phyloP scores from a whole-genome alignment of 2,797 vertebrate genomes.

The Craterocephalus amniculus region DNA sequence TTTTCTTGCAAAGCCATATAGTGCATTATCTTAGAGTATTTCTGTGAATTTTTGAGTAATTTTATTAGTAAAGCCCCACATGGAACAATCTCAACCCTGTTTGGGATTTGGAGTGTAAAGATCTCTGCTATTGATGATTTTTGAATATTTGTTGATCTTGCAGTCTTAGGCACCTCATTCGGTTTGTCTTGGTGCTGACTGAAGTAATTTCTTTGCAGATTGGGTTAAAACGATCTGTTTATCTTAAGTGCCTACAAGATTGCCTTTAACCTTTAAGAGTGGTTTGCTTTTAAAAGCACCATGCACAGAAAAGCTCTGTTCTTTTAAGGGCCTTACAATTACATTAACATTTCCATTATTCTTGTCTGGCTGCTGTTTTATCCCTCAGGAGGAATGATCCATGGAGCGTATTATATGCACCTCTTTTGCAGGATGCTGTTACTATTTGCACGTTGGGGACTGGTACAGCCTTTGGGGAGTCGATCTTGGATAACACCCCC shows the following conservation, averaged over 20 bases:
- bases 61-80: neutral
- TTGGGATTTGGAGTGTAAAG: constrained; percentile 6
- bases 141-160: constrained; percentile 15
- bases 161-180: constrained; percentile 5
- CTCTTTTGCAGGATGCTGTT: constrained; percentile 89
- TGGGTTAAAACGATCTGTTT: constrained; percentile 33
- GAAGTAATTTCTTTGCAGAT: constrained; percentile 41
- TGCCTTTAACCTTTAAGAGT: constrained; percentile 24
- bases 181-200: constrained; percentile 35
- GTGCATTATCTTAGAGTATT: neutral
- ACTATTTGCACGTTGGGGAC: constrained; percentile 95
- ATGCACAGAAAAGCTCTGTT: constrained; percentile 8
- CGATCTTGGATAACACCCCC: constrained; percentile 96
- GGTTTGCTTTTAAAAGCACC: constrained; percentile 11
- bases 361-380: constrained; percentile 2
- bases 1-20: neutral
- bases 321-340: constrained; percentile 10
- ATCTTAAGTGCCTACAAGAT: constrained; percentile 37
- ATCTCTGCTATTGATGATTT: constrained; percentile 2
- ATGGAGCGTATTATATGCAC: constrained; percentile 20
- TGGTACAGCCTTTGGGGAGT: constrained; percentile 97
- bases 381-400: constrained; percentile 3
- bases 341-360: neutral
- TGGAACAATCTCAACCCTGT: constrained; percentile 15
- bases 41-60: neutral